Evolutionary conservation across 2,797 vertebrate genomes (phyloP).

Genomic region (Podarcis lilfordi): DNA sequence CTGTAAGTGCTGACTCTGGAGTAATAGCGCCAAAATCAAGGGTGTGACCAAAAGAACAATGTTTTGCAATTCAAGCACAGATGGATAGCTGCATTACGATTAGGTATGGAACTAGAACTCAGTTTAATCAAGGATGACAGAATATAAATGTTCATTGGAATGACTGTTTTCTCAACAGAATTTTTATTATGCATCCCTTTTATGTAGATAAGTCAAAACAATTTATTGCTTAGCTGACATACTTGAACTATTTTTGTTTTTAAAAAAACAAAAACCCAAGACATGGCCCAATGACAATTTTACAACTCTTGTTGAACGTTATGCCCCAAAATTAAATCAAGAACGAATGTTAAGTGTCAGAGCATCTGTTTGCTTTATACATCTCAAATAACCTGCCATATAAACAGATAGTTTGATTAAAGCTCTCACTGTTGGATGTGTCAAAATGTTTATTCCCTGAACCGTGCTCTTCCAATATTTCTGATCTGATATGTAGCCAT

Average conservation of each 20-base stretch:
- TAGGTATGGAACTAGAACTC: background rate
- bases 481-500: constrained; percentile 22
- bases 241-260: constrained; percentile 18
- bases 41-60: background rate
- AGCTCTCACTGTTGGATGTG: constrained; percentile 29
- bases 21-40: background rate
- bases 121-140: constrained; percentile 15
- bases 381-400: constrained; percentile 5
- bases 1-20: background rate
- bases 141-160: constrained; percentile 3
- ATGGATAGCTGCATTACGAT: background rate
- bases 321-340: constrained; percentile 26
- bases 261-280: constrained; percentile 1
- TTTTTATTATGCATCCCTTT: constrained; percentile 23
- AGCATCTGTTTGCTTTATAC: constrained; percentile 15
- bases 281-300: constrained; percentile 16
- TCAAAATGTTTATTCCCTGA: constrained; percentile 34
- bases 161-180: background rate
- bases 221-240: constrained; percentile 12
- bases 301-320: constrained; percentile 19
- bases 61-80: background rate
- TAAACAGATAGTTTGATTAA: constrained; percentile 29
- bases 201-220: constrained; percentile 10
- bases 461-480: constrained; percentile 23
- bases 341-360: constrained; percentile 43